Percentiles rank a stretch among this genome's conserved stretches.
Conservation (phyloP, 2,113 vertebrate genomes). For the Vidua macroura region DNA sequence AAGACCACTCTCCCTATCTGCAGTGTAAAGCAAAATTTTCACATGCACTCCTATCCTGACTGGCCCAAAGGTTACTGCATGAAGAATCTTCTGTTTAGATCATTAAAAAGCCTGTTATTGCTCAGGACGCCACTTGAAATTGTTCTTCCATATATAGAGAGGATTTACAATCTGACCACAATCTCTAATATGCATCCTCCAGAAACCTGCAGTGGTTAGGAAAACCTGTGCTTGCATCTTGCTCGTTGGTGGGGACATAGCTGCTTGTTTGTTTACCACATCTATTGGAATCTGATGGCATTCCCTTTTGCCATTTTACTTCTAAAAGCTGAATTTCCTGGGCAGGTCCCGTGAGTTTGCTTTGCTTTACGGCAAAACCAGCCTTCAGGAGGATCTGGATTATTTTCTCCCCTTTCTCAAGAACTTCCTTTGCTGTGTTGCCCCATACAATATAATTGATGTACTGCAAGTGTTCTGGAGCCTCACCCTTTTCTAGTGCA, state of each 20-base stretch:
- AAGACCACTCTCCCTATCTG: no score
- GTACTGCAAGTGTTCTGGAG: not conserved
- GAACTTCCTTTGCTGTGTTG: not conserved
- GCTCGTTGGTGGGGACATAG: not conserved
- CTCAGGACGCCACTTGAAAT: not conserved
- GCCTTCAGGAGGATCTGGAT: not conserved
- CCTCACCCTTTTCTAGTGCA: not conserved
- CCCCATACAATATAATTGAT: no score
- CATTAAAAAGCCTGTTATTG: not conserved
- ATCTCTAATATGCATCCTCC: not conserved
- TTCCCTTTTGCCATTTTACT: not conserved
- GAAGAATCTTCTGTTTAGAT: not conserved
- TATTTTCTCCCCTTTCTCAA: not conserved
- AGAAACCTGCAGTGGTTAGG: not conserved
- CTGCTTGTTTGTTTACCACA: not conserved
- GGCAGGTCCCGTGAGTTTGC: not conserved
- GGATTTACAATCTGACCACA: not conserved
- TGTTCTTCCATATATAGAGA: not conserved
- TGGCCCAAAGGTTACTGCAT: not conserved
- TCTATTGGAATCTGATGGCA: not conserved
- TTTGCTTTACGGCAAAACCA: not conserved
- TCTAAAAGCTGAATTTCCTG: not conserved
- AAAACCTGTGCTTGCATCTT: not conserved
- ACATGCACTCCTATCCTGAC: not conserved
- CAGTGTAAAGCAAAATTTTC: not conserved